phyloP scores from a whole-genome alignment of 2,113 vertebrate species.

The Callopanchax toddi region DNA sequence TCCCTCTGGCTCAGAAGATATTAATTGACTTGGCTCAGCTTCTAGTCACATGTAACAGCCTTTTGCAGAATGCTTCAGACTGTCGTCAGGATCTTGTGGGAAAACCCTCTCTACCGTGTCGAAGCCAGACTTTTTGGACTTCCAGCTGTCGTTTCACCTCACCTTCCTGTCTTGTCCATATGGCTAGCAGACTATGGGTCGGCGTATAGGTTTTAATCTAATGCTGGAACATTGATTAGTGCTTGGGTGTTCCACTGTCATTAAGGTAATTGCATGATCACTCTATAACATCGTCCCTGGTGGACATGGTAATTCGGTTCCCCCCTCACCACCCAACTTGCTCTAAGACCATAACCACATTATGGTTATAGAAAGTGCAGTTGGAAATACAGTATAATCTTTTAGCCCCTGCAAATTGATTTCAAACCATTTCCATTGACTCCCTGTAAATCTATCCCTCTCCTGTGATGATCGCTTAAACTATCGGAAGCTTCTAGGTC shows the following conservation, averaged over 20 bases:
- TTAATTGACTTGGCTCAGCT: constrained; percentile 61
- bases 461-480: constrained; percentile 67
- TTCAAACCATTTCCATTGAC: constrained; percentile 68
- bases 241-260: constrained; percentile 76
- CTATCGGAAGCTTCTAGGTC: constrained; percentile 59
- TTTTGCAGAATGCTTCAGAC: constrained; percentile 32
- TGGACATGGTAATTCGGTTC: constrained; percentile 63
- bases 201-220: constrained; percentile 68
- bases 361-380: constrained; percentile 66
- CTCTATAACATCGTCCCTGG: constrained; percentile 79
- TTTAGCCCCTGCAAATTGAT: constrained; percentile 74
- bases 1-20: constrained; percentile 50
- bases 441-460: constrained; percentile 71
- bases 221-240: constrained; percentile 79
- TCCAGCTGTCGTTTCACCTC: constrained; percentile 36
- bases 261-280: constrained; percentile 83
- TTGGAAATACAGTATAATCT: constrained; percentile 73
- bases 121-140: constrained; percentile 17
- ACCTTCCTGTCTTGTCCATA: constrained; percentile 13
- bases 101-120: constrained; percentile 28
- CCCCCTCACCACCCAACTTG: constrained; percentile 26
- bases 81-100: constrained; percentile 38
- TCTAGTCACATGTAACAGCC: constrained; percentile 52
- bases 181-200: constrained; percentile 44
- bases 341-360: constrained; percentile 69